Percentiles rank a stretch among this genome's conserved stretches.
These are phyloP conservation scores for Todiramphus chloris DNA, from an alignment of 2,113 vertebrate species.

Conservation along the genomic window DNA sequence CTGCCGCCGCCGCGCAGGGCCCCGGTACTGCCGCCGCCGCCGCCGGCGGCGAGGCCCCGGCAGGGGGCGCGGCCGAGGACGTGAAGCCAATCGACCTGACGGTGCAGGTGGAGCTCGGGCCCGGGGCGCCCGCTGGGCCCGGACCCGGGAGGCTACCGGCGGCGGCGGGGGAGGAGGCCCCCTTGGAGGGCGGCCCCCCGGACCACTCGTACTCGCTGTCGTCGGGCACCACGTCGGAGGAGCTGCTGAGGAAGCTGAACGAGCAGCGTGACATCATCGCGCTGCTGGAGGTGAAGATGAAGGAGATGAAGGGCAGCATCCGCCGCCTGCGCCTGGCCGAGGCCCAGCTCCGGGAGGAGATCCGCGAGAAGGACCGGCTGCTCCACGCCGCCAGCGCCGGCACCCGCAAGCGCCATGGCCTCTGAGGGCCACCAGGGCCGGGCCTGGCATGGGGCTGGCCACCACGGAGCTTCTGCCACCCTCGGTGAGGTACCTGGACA, in stretches of 20 bases:
- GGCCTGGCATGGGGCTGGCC: neutral
- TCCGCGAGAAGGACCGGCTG: slow-evolving; percentile 91
- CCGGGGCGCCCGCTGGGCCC: slow-evolving; percentile 37
- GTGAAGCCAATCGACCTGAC: slow-evolving; percentile 85
- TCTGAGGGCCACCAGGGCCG: slow-evolving; percentile 60
- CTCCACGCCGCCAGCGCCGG: slow-evolving; percentile 73
- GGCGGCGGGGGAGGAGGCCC: slow-evolving; percentile 60
- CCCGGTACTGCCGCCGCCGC: too few species aligned
- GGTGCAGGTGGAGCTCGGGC: slow-evolving; percentile 74
- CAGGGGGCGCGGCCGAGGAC: slow-evolving; percentile 75
- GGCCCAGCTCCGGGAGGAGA: slow-evolving; percentile 91
- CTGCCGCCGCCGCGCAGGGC: slow-evolving; percentile 4
- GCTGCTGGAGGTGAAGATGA: slow-evolving; percentile 98
- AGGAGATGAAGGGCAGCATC: slow-evolving; percentile 97
- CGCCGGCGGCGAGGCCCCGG: slow-evolving; percentile 1
- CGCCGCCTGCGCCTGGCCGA: slow-evolving; percentile 90
- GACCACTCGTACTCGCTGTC: slow-evolving; percentile 97
- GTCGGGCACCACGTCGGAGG: slow-evolving; percentile 92
- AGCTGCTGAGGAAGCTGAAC: slow-evolving; percentile 94
- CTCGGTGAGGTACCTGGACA: neutral
- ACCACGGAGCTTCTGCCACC: neutral
- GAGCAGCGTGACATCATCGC: slow-evolving; percentile 98
- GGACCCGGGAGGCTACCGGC: slow-evolving; percentile 50
- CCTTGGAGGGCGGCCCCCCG: slow-evolving; percentile 73
- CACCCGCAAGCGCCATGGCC: slow-evolving; percentile 85